Evolutionary conservation across 2,113 vertebrate genomes (phyloP).

Genomic region (Pangasianodon hypophthalmus): DNA sequence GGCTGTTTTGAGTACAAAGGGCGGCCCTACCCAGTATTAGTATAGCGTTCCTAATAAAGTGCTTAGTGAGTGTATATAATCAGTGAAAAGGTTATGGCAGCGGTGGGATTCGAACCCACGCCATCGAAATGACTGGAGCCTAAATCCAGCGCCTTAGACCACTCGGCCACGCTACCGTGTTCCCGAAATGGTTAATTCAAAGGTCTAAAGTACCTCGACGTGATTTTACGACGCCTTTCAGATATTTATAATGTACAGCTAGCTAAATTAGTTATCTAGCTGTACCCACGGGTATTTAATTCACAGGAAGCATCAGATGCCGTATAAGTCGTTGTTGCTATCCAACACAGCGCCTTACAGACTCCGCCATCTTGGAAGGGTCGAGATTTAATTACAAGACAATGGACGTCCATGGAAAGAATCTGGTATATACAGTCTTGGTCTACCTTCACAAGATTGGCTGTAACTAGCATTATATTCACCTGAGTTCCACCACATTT

Average conservation of each 20-base stretch:
- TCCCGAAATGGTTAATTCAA: not conserved
- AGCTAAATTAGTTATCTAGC: not conserved
- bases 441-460: not conserved
- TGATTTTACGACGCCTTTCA: not conserved
- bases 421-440: not conserved
- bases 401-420: not conserved
- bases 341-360: not conserved
- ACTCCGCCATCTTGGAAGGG: not conserved
- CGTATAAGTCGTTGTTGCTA: not conserved
- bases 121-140: constrained; percentile 23
- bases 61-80: not conserved
- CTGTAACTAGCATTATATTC: not conserved
- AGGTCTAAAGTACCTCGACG: not conserved
- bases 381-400: not conserved
- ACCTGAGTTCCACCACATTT: not conserved
- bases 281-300: not conserved
- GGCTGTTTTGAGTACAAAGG: not conserved
- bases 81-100: not conserved
- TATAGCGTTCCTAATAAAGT: not conserved
- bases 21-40: not conserved
- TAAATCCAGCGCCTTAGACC: constrained; percentile 24
- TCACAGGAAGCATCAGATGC: not conserved
- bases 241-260: accelerated
- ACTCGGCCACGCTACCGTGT: not conserved
- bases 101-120: constrained; percentile 23